phyloP scores from a whole-genome alignment of 2,113 vertebrate species.

The Trichomycterus rosablanca region DNA sequence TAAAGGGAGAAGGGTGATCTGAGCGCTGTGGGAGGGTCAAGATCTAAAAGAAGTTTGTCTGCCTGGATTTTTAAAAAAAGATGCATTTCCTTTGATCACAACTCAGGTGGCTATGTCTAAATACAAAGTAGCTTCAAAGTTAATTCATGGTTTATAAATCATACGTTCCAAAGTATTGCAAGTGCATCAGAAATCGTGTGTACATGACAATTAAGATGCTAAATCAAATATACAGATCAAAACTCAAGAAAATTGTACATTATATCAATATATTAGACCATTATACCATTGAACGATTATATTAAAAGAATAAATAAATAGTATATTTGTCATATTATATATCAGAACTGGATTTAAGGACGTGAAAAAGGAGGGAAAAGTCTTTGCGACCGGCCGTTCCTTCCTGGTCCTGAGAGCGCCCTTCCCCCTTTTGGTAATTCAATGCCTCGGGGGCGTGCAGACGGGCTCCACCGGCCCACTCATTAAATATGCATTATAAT shows the following conservation, averaged over 20 bases:
- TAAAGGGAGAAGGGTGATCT: constrained; percentile 16
- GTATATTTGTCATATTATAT: too few species aligned
- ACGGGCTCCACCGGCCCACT: constrained; percentile 30
- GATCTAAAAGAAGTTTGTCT: background rate
- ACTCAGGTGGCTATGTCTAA: too few species aligned
- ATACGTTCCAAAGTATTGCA: too few species aligned
- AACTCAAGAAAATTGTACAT: background rate
- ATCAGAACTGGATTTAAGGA: background rate
- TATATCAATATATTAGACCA: too few species aligned
- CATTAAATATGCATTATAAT: constrained; percentile 47
- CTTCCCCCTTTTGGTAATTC: constrained; percentile 33
- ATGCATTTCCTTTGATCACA: background rate
- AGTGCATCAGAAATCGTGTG: too few species aligned
- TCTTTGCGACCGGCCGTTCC: background rate
- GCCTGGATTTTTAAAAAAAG: background rate
- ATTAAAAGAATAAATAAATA: too few species aligned
- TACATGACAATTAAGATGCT: too few species aligned
- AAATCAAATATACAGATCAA: too few species aligned
- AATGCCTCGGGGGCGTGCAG: constrained; percentile 33
- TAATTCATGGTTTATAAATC: too few species aligned
- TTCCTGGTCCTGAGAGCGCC: background rate
- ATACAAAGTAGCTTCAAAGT: too few species aligned
- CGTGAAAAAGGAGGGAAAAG: constrained; percentile 24
- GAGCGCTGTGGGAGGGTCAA: background rate
- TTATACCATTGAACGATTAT: too few species aligned